phyloP scores from a whole-genome alignment of 2,113 vertebrate genomes.

The Ellobius talpinus region DNA sequence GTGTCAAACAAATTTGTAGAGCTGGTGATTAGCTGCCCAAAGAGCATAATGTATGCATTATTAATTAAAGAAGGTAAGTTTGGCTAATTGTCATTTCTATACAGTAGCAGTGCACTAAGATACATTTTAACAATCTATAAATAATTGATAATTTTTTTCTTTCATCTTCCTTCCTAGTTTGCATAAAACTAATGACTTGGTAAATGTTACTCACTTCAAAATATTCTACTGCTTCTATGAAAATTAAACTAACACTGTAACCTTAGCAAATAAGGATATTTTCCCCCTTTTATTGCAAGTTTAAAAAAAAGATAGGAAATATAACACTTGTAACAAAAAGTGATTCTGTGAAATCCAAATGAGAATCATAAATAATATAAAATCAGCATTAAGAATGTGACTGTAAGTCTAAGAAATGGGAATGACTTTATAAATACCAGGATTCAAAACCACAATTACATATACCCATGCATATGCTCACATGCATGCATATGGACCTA shows the following conservation, averaged over 20 bases:
- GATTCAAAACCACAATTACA: conserved; percentile 65
- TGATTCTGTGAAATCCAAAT: conserved; percentile 80
- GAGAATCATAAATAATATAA: conserved; percentile 80
- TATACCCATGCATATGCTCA: background rate
- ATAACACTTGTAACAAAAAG: conserved; percentile 82
- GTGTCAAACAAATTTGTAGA: conserved; percentile 89
- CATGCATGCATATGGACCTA: too few relatives aligned
- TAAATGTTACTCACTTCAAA: conserved; percentile 96
- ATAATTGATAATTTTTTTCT: conserved; percentile 99
- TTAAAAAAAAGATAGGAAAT: conserved; percentile 74
- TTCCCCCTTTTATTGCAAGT: conserved; percentile 79
- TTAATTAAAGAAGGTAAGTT: conserved; percentile 98
- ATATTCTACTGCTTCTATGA: conserved; percentile 90
- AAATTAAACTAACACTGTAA: conserved; percentile 91
- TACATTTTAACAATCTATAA: conserved; percentile 98
- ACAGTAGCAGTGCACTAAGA: conserved; percentile 92
- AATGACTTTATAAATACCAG: conserved; percentile 70
- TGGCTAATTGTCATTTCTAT: conserved; percentile 95
- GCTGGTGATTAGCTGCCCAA: conserved; percentile 91
- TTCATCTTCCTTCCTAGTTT: conserved; percentile 99
- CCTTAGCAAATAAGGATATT: conserved; percentile 89
- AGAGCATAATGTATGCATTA: conserved; percentile 95
- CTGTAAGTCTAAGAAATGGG: conserved; percentile 82
- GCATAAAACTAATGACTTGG: conserved; percentile 99
- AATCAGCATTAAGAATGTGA: conserved; percentile 64